Evolutionary conservation across 1,140 invertebrate genomes (phyloP).

Genomic region (Drosophila pallidifrons): DNA sequence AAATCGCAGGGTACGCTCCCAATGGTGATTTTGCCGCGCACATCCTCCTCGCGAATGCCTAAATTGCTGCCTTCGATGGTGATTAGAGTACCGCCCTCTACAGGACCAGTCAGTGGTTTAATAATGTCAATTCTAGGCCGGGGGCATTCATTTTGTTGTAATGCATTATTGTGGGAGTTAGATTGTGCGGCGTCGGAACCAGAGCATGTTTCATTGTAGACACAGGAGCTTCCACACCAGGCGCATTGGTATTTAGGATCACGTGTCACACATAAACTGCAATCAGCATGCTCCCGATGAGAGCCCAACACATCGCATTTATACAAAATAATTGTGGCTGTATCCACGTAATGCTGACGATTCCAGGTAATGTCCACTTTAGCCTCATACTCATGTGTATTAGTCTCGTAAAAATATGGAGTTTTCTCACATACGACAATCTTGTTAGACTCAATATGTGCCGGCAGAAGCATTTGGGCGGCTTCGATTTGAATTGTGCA

Average conservation of each 20-base stretch:
- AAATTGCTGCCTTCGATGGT: constrained; percentile 98
- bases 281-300: constrained; percentile 96
- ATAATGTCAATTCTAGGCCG: constrained; percentile 97
- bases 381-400: constrained; percentile 94
- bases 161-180: neutral
- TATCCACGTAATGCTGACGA: constrained; percentile 95
- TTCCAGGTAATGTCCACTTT: constrained; percentile 97
- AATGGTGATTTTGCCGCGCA: constrained; percentile 95
- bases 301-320: constrained; percentile 97
- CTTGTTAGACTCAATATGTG: constrained; percentile 92
- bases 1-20: constrained; percentile 95
- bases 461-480: constrained; percentile 94
- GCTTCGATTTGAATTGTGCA: constrained; percentile 96
- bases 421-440: constrained; percentile 96
- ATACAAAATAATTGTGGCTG: constrained; percentile 95
- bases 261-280: constrained; percentile 96
- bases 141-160: constrained; percentile 92
- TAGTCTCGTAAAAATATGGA: constrained; percentile 94
- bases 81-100: constrained; percentile 97
- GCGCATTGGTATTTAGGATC: constrained; percentile 95
- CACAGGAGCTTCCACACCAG: constrained; percentile 96
- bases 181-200: neutral
- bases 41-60: constrained; percentile 95
- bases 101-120: constrained; percentile 96
- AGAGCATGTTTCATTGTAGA: constrained; percentile 92